These are phyloP conservation scores for Papilio elwesi DNA, from an alignment of 2,888 invertebrate species.

Conservation along the genomic window DNA sequence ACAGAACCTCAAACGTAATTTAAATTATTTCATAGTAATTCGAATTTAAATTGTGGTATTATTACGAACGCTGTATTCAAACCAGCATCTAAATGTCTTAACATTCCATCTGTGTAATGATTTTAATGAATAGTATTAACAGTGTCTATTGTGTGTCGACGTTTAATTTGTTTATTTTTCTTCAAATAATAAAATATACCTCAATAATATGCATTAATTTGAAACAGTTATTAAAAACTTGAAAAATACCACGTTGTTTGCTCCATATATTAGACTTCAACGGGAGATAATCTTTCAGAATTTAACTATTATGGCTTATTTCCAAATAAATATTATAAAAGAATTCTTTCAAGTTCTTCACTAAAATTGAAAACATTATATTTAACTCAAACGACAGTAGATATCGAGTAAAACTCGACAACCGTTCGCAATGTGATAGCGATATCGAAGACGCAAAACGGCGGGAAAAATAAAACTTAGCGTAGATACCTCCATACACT, in stretches of 20 bases:
- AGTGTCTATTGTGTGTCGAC: background rate
- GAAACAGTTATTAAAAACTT: background rate
- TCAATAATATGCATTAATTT: background rate
- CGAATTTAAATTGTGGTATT: conserved; percentile 27
- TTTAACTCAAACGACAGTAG: background rate
- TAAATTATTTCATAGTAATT: conserved; percentile 30
- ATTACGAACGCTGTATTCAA: conserved; percentile 22
- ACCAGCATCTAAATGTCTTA: conserved; percentile 14
- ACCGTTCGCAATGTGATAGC: conserved; percentile 42
- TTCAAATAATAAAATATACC: background rate
- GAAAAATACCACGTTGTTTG: conserved; percentile 37
- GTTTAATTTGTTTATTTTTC: background rate
- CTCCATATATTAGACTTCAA: conserved; percentile 68
- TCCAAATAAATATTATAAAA: background rate
- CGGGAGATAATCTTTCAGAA: conserved; percentile 47
- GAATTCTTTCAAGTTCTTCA: background rate
- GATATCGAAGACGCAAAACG: conserved; percentile 63
- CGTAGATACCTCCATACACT: conserved; percentile 40
- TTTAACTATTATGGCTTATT: background rate
- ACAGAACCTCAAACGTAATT: conserved; percentile 15
- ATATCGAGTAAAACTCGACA: conserved; percentile 12
- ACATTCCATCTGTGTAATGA: conserved; percentile 12
- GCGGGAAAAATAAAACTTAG: conserved; percentile 54
- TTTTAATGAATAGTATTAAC: background rate
- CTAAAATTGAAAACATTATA: background rate